Base-by-base conservation (phyloP, 2,797 vertebrate genomes). In the Ptychadena robeensis region DNA sequence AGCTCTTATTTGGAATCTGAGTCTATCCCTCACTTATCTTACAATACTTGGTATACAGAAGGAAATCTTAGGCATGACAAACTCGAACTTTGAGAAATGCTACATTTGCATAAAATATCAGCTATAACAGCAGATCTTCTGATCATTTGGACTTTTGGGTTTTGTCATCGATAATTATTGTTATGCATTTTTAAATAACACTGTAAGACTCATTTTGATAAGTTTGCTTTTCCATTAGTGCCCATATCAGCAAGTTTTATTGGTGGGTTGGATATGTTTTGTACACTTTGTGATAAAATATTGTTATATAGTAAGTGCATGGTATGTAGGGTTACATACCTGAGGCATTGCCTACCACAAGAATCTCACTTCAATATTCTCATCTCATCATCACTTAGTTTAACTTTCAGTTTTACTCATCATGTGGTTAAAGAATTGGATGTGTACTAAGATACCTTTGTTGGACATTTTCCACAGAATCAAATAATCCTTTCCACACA, bases 321-420 rank as follows among this genome's bases (percentile, higher is more conserved):
- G 14, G 6, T 71, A n/a, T 34, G 25, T 40, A 71, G 18, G 44
- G 44, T 53, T 40, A 48, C 11, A 35, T 32, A 67, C 65, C 31
- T 35, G 64, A 32, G 15, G 64, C 14, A 11, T 8, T 66, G 65
- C 4, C 14, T 32, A 61, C 37, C 28, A 66, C 37, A 44, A 40
- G 28, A 44, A 77, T 7, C 35, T 30, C 1, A 27, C 64, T 34
- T 27, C 31, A 25, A 53, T 38, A 59, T 61, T 71, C 15, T 63
- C 38, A 18, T 80, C 59, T 25, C 12, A 18, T 53, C 32, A 44
- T 22, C 30, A 68, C 32, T 40, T 68, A 14, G 7, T 32, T 71
- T 57, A 79, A 63, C 82, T 80, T 72, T 84, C 76, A 63, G 12
- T 35, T 61, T 84, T 25, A 80, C 44, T 80, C 82, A 75, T 18